These are phyloP conservation scores for Masticophis lateralis DNA, from an alignment of 2,797 vertebrate genomes.

Conservation along the genomic window DNA sequence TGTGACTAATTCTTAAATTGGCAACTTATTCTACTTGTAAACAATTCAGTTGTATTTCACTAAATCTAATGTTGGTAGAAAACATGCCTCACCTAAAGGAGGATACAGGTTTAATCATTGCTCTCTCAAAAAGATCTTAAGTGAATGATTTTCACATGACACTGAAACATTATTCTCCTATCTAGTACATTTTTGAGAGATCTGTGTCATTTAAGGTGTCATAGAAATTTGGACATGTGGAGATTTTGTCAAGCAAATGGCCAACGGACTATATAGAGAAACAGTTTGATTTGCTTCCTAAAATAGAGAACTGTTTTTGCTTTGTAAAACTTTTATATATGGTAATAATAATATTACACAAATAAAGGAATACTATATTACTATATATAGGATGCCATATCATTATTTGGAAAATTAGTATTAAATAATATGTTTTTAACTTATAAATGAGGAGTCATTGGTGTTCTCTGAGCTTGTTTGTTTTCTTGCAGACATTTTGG, in stretches of 20 bases:
- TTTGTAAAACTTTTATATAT: neutral
- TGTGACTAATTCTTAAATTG: neutral
- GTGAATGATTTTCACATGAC: neutral
- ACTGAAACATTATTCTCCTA: neutral
- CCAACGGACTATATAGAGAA: neutral
- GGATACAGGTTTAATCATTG: neutral
- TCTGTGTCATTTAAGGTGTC: neutral
- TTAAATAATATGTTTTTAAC: neutral
- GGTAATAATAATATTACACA: neutral
- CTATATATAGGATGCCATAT: neutral
- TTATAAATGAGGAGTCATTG: neutral
- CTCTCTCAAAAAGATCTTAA: neutral
- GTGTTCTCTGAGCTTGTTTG: neutral
- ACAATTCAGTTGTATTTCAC: neutral
- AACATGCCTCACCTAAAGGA: neutral
- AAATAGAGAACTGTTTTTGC: neutral
- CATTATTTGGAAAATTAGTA: conserved; percentile 27
- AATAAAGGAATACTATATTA: neutral
- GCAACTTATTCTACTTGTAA: neutral
- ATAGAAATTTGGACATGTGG: neutral
- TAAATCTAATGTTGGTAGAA: neutral
- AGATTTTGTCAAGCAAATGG: neutral
- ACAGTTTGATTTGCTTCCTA: neutral
- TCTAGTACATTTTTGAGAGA: neutral
- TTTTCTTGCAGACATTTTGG: neutral